These are phyloP conservation scores for Sarcophaga variegata DNA, from an alignment of 2,888 invertebrate species.

Conservation along the genomic window DNA sequence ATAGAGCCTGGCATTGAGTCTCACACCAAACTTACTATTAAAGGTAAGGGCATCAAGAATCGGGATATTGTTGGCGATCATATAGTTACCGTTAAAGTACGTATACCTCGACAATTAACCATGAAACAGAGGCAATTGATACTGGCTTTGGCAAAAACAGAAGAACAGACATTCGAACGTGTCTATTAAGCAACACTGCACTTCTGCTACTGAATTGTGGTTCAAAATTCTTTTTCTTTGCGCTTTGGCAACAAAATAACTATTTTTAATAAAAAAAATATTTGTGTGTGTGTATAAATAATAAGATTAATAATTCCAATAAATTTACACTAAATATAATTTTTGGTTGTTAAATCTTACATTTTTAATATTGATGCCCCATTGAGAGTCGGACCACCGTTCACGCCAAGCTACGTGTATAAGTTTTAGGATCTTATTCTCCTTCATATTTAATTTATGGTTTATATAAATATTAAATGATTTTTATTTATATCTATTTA, in stretches of 20 bases:
- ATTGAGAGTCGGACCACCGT: conserved; percentile 96
- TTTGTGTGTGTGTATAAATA: conserved; percentile 15
- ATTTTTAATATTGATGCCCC: conserved; percentile 98
- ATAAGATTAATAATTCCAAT: conserved; percentile 60
- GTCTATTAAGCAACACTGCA: conserved; percentile 2
- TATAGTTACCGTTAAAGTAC: conserved; percentile 77
- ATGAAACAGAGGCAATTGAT: conserved; percentile 79
- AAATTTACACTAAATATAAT: conserved; percentile 25
- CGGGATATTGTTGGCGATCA: conserved; percentile 76
- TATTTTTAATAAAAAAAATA: conserved; percentile 25
- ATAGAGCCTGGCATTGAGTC: conserved; percentile 78
- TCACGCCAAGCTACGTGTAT: conserved; percentile 92
- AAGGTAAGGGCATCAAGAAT: conserved; percentile 76
- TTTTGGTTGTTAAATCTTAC: conserved; percentile 81
- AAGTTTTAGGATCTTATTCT: conserved; percentile 85
- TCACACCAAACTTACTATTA: conserved; percentile 75
- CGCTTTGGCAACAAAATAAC: background rate
- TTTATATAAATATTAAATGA: background rate
- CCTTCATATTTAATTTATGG: conserved; percentile 75
- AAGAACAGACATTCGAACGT: conserved; percentile 76
- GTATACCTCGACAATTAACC: conserved; percentile 77
- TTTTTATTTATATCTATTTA: conserved; percentile 4
- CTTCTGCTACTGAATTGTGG: background rate
- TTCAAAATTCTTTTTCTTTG: conserved; percentile 34
- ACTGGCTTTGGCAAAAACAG: conserved; percentile 76